These are phyloP conservation scores for Cheilosia vulpina DNA, from an alignment of 2,888 invertebrate genomes.

Conservation along the genomic window DNA sequence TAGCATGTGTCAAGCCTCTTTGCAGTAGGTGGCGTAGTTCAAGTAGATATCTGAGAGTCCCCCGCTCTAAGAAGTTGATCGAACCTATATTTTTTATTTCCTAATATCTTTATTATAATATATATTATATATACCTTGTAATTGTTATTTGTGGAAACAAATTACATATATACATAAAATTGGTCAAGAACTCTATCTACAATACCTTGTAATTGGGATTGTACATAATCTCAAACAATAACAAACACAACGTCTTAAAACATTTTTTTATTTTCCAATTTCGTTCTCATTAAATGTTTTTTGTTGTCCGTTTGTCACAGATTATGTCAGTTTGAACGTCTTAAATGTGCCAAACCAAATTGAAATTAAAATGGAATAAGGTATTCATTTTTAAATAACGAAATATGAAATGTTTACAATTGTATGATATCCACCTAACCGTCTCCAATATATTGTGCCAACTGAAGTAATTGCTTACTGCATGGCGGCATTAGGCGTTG, in stretches of 20 bases:
- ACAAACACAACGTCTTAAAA: neutral
- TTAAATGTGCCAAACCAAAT: constrained; percentile 26
- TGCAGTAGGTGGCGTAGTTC: no score
- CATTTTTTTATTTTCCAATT: neutral
- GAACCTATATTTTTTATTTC: no score
- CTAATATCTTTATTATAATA: no score
- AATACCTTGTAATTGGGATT: neutral
- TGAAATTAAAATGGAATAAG: neutral
- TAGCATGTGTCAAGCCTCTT: no score
- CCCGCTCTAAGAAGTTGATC: no score
- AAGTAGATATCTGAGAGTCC: no score
- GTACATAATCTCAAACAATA: neutral
- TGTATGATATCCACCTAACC: constrained; percentile 6
- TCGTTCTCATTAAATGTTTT: constrained; percentile 22
- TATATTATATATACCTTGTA: no score
- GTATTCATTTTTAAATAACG: constrained; percentile 9
- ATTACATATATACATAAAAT: no score
- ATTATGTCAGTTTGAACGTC: constrained; percentile 7
- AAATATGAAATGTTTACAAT: neutral
- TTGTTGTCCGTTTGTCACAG: neutral
- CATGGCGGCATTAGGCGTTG: constrained; percentile 81
- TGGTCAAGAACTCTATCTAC: no score
- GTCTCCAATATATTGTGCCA: neutral
- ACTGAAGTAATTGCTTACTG: constrained; percentile 78
- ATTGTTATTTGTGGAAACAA: no score